A percentile compares a stretch with the other conserved stretches of the same genome.
phyloP scores from a whole-genome alignment of 2,797 vertebrate genomes.

The Falco peregrinus region DNA sequence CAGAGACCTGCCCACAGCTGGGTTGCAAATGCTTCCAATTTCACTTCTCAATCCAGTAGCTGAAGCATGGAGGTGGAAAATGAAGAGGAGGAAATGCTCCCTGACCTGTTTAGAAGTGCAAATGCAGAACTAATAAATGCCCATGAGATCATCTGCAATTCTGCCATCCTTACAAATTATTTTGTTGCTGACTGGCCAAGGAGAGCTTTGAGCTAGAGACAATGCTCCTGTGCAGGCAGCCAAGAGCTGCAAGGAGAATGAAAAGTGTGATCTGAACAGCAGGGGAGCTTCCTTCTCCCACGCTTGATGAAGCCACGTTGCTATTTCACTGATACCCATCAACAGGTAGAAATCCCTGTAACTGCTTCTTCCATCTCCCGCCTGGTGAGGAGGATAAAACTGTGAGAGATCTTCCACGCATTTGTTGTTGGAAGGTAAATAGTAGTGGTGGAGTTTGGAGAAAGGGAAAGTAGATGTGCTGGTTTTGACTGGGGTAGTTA shows the following conservation, averaged over 20 bases:
- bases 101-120: slow-evolving; percentile 17
- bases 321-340: background rate
- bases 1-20: background rate
- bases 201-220: background rate
- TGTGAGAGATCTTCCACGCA: background rate
- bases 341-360: background rate
- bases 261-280: background rate
- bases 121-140: slow-evolving; percentile 9
- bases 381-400: background rate
- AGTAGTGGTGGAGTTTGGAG: background rate
- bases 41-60: slow-evolving; percentile 9
- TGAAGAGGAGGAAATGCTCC: background rate
- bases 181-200: background rate
- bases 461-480: background rate
- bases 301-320: background rate
- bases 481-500: background rate
- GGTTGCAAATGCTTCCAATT: background rate
- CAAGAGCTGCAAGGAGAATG: background rate
- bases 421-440: background rate
- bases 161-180: background rate
- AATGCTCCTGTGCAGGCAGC: background rate
- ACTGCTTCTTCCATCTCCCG: background rate
- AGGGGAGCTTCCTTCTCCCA: background rate
- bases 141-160: background rate
- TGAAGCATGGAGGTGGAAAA: slow-evolving; percentile 23